Base-by-base conservation (phyloP, 1,140 invertebrate genomes). In the Heterodera schachtii region DNA sequence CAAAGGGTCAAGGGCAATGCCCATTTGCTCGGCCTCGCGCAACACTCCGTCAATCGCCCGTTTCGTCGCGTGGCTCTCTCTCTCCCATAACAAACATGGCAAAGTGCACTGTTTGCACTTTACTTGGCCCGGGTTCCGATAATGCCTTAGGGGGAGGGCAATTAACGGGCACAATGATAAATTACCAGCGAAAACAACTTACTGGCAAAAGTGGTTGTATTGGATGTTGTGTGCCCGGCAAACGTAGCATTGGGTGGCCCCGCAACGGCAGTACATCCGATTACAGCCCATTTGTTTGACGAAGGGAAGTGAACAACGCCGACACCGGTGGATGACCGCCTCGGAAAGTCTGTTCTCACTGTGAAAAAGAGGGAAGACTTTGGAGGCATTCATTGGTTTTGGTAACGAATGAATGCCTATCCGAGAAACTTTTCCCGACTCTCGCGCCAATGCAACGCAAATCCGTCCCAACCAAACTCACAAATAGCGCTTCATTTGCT, bases 281-380 rank as follows among this genome's bases (percentile, higher is more conserved):
- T 94, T 94, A 85, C 93, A 94, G 3, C 93, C 93, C 79, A 92
- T 91, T 78, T 92, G 91, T 89, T 94, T 94, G 80, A 92, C 91
- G 84, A 93, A 93, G 31, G 91, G 90, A 49, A 91, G 91, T 19
- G 91, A 90, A 87, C 93, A 94, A 0, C 90, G 91, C 60, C 91
- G 92, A 90, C 93, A 94, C 74, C 91, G 92, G 66, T 93, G 81
- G 43, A 84, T 83, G 52, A 84, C 64, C 19, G 84, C 81, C 71
- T 84, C 83, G 75, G 60, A 83, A 9, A 85, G 49, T 43, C 80
- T 64, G 46, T 85, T 78, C 21, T 82, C 83, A 19, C 91, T 91
- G 76, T 1, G 46, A 21, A 78, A 46, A 78, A 44, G 19, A 11
- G 49, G 31, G 31, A 1, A 31, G 31, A 31, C 31, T 31, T 31